A percentile compares a stretch with the other conserved stretches of the same genome.
Evolutionary conservation across 2,113 vertebrate genomes (phyloP).

Genomic region (Cololabis saira): DNA sequence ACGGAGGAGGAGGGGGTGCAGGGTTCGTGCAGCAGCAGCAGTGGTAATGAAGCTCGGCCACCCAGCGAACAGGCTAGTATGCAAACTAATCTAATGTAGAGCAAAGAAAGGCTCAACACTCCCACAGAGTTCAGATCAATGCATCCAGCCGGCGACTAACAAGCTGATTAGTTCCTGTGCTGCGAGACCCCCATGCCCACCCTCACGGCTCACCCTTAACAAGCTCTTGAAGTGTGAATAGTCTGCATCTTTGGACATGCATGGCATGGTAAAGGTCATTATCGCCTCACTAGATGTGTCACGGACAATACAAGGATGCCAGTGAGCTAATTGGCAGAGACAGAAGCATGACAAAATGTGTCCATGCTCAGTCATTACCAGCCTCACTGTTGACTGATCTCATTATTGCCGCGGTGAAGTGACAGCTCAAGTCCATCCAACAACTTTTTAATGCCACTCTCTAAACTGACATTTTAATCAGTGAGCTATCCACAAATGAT

Average conservation of each 20-base stretch:
- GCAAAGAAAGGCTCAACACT: conserved; percentile 18
- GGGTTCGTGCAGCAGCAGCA: conserved; percentile 2
- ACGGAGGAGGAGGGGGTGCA: neutral
- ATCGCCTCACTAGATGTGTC: conserved; percentile 28
- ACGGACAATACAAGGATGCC: conserved; percentile 16
- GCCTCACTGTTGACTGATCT: conserved; percentile 35
- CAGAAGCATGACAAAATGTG: conserved; percentile 53
- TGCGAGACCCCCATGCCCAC: conserved; percentile 11
- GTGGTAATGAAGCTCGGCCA: conserved; percentile 13
- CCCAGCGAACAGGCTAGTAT: conserved; percentile 22
- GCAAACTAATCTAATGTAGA: conserved; percentile 35
- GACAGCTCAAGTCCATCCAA: conserved; percentile 42
- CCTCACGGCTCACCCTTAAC: conserved; percentile 43
- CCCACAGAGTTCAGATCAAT: conserved; percentile 37
- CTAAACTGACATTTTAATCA: conserved; percentile 12
- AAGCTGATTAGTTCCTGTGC: conserved; percentile 21
- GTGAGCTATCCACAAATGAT: conserved; percentile 10
- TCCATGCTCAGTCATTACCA: conserved; percentile 53
- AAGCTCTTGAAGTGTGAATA: conserved; percentile 42
- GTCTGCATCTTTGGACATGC: conserved; percentile 32
- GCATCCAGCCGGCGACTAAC: conserved; percentile 22
- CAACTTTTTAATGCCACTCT: conserved; percentile 37
- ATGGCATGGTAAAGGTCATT: conserved; percentile 50
- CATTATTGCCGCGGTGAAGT: conserved; percentile 29
- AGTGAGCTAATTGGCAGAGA: conserved; percentile 58